Base-by-base conservation (phyloP, 2,888 invertebrate genomes). In the Nasonovia ribisnigri region DNA sequence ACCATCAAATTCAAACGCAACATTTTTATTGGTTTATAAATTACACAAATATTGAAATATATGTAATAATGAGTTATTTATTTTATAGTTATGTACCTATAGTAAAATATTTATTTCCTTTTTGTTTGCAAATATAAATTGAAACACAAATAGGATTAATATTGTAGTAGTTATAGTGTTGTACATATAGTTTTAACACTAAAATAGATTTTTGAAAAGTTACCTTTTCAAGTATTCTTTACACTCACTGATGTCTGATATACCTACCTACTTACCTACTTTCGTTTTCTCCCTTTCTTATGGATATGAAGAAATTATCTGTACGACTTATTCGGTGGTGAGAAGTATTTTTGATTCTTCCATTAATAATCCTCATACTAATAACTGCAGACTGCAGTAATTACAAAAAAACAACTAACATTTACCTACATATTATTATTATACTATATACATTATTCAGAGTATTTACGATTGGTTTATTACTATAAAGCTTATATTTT, bases 111-210 rank as follows among this genome's bases (percentile, higher is more conserved):
- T 46, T 86, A 46, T 43, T 46, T 46, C 46, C 3, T 36, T 90
- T 90, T 90, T 90, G 8, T 46, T 60, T 43, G 54, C 3, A n/a
- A 54, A n/a, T 90, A n/a, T 24, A 67, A 67, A 90, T 90, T 36
- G 48, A n/a, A 46, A 26, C 48, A 90, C 24, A n/a, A 51, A 36
- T 11, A 36, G 36, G 24, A 86, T 86, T 51, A 36, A 36, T 54
- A 88, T 24, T 24, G 24, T 88, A 42, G 42, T 43, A 36, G 86
- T 54, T 54, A 54, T 42, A 26, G 24, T 87, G 46, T 46, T 36
- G 5, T 48, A 90, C 48, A 67, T 42, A 36, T 13, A 26, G 42
- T 54, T 54, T 54, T 46, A 29, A 26, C 29, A 29, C 6, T 46
- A 90, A 20, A 51, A 42, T 29, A 48, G 26, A 43, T 77, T 42